Evolutionary conservation across 2,113 vertebrate species (phyloP), one percentile per base, ranked within the genome.

Genomic region (Mirounga angustirostris): DNA sequence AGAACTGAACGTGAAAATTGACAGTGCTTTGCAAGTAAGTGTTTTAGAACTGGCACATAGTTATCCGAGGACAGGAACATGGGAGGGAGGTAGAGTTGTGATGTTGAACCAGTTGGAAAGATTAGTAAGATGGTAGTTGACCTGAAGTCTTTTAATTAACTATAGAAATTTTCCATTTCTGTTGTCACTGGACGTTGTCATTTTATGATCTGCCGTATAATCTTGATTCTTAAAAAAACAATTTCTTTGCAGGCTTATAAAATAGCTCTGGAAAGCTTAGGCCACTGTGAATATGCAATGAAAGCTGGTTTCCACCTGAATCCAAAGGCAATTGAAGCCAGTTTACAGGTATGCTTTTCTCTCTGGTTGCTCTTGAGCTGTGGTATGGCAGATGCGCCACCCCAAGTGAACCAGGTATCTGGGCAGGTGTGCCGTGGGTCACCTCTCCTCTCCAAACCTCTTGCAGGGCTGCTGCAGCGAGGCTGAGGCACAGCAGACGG

Each of bases 241-340:
- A 73, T 88, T 83, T 86, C 15, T 98, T 98, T 91, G 88, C 91
- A 99, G 99, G 99, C 99, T 71, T 99, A 99, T 98, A 99, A 99
- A 98, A 98, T 99, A 97, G 99, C 99, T 90, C 97, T 99, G 98
- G 99, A 99, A 98, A 99, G 99, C 94, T 98, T 99, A 98, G 99
- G 99, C 94, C 99, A 99, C 98, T 99, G 99, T 99, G 99, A 99
- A 98, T 99, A 99, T 56, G 99, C 99, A 79, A 99, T 99, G 98
- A 99, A 99, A 98, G 99, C 99, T 65, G 99, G 99, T 96, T 99
- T 99, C 99, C 99, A 99, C 98, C 98, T 99, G 95, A 99, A 99
- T 98, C 99, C 99, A 94, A 99, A 99, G 98, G 99, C 99, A 86
- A 99, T 99, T 97, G 99, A 99, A 99, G 99, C 99, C 80, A 99